Base-by-base conservation (phyloP, 1,140 invertebrate species). In the Adelges cooleyi region DNA sequence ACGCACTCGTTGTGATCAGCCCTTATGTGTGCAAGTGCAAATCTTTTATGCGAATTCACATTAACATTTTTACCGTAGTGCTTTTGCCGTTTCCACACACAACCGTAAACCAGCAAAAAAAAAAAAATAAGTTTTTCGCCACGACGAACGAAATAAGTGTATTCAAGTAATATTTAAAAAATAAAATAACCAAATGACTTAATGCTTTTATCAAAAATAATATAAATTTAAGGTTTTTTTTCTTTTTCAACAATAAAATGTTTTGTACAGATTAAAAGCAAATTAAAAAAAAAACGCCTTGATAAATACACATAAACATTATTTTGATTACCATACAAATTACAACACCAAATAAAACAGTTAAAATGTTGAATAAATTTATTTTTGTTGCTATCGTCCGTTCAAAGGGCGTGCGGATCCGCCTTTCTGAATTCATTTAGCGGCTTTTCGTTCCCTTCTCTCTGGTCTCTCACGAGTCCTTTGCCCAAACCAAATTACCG, bases 401-500 rank as follows among this genome's bases (percentile, higher is more conserved):
- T n/a, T 17, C 11, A 44, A 17, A 44, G 40, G n/a, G 5, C 5
- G 8, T 4, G 5, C 3, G n/a, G 4, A 44, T 44, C n/a, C 11
- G 15, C n/a, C 38, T 23, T 33, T 48, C 42, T 62, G 56, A 62
- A 62, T 62, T 62, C 15, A 62, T 62, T 62, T 62, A 62, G 56
- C n/a, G 46, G 56, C 56, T 62, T 62, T 62, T 40, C 42, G 36
- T 44, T 59, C 54, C 40, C 54, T 44, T 48, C 38, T 18, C 52
- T 38, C 36, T 48, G n/a, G 42, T 22, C 17, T 62, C 42, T 42
- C 42, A 3, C 13, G 42, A 46, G 56, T 20, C 54, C 23, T 59
- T 13, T 13, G 40, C 54, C 27, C 27, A 42, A 44, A 59, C 38
- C 2, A 40, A 59, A 59, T 42, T 59, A 59, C 40, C 9, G 54